phyloP scores from a whole-genome alignment of 2,113 vertebrate species.

The Cryptomyrus ogoouensis region DNA sequence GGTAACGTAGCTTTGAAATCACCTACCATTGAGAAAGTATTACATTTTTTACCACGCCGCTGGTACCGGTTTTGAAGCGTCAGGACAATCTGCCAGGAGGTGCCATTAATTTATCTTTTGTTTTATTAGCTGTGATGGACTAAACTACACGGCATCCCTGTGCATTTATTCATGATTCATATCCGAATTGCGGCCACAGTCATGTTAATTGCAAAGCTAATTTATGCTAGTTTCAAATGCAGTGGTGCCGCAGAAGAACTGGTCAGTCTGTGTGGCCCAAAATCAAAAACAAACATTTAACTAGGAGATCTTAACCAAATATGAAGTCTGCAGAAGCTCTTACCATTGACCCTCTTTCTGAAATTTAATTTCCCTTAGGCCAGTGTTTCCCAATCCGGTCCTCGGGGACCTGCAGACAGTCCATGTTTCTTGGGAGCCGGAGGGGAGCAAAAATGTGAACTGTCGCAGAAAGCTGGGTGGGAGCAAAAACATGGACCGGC shows the following conservation, averaged over 20 bases:
- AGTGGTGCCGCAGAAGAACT: not conserved
- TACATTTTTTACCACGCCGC: not conserved
- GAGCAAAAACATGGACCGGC: not conserved
- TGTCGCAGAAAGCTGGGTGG: not conserved
- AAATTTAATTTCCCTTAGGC: not conserved
- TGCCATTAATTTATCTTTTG: not conserved
- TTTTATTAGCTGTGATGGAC: not conserved
- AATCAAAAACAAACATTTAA: not conserved
- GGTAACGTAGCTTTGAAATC: not conserved
- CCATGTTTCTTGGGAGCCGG: not conserved
- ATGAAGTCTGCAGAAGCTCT: not conserved
- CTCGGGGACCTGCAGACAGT: not conserved
- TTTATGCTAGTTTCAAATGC: not conserved
- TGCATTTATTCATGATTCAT: constrained; percentile 4
- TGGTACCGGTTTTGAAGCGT: not conserved
- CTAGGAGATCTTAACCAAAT: not conserved
- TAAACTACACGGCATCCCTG: not conserved
- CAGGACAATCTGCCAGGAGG: not conserved
- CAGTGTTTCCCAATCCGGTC: not conserved
- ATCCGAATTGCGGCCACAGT: not conserved
- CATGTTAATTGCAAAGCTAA: not conserved
- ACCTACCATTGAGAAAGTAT: not conserved
- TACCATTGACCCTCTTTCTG: not conserved
- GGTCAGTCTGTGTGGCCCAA: not conserved
- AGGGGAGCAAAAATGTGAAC: not conserved